phyloP scores from a whole-genome alignment of 64 coral and sea anemone species.

The Acropora tenuis region DNA sequence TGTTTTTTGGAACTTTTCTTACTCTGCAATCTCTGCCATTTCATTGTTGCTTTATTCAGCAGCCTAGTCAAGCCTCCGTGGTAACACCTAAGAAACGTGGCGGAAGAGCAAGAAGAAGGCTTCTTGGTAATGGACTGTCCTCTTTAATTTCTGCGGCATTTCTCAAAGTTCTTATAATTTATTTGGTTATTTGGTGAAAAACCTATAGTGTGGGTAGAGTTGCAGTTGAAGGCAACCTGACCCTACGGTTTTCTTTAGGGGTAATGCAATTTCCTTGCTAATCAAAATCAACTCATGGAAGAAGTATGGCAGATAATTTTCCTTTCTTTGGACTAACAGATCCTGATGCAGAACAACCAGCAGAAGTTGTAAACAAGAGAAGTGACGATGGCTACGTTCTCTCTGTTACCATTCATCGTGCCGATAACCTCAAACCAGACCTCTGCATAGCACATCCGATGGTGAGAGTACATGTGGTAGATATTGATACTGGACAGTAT shows the following conservation, averaged over 20 bases:
- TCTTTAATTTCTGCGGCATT: no score
- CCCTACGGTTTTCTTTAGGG: no score
- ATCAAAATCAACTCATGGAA: background rate
- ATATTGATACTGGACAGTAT: conserved; percentile 92
- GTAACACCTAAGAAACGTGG: conserved; percentile 62
- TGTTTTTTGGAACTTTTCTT: background rate
- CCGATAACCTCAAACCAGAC: conserved; percentile 90
- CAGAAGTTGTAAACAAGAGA: conserved; percentile 59
- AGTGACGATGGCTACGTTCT: conserved; percentile 82
- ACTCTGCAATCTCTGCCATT: background rate
- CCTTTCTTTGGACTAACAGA: background rate
- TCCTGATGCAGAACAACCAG: background rate
- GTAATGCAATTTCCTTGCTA: no score
- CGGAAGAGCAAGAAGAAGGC: conserved; percentile 77
- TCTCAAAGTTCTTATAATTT: no score
- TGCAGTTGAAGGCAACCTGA: no score
- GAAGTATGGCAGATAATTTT: background rate
- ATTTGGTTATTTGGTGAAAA: no score
- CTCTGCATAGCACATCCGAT: conserved; percentile 88
- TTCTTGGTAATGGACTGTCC: conserved; percentile 50
- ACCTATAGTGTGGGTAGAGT: no score
- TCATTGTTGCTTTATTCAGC: background rate
- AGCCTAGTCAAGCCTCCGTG: background rate
- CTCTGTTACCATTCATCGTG: conserved; percentile 83
- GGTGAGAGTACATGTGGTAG: conserved; percentile 90